Percentiles rank a stretch among this genome's conserved stretches.
These are phyloP conservation scores for Macropodus opercularis DNA, from an alignment of 2,797 vertebrate species.

Conservation along the genomic window DNA sequence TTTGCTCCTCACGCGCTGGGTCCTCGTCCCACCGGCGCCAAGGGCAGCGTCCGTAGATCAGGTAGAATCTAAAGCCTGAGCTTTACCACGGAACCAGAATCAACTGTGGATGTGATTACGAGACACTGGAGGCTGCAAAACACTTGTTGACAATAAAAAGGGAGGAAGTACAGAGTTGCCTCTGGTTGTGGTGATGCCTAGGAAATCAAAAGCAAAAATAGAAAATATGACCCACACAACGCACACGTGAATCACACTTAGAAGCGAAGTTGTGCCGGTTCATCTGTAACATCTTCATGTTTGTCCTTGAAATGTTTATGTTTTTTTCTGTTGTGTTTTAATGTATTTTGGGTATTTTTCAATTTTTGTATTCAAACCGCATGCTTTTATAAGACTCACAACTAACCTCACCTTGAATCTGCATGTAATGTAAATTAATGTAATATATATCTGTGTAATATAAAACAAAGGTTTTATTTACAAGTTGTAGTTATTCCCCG, in stretches of 20 bases:
- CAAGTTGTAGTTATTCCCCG: not conserved
- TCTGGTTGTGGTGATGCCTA: not conserved
- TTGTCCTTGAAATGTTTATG: conserved; percentile 26
- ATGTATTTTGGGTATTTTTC: conserved; percentile 30
- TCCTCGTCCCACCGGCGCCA: too few relatives aligned
- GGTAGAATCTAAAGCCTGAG: too few relatives aligned
- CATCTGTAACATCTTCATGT: not conserved
- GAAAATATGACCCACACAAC: too few relatives aligned
- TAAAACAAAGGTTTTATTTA: conserved; percentile 2
- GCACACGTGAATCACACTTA: too few relatives aligned
- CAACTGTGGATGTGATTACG: too few relatives aligned
- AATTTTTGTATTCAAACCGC: conserved; percentile 26
- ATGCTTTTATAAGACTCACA: conserved; percentile 15
- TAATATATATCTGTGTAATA: conserved; percentile 18
- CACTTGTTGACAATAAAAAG: not conserved
- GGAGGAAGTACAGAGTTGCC: not conserved
- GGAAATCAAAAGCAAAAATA: not conserved
- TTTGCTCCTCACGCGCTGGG: too few relatives aligned
- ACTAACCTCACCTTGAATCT: conserved; percentile 3
- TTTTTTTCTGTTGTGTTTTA: conserved; percentile 27
- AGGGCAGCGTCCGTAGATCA: too few relatives aligned
- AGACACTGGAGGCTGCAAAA: not conserved
- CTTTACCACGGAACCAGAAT: too few relatives aligned
- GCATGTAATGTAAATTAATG: conserved; percentile 33
- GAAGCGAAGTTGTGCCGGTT: not conserved